A percentile compares a stretch with the other conserved stretches of the same genome.
Conservation (phyloP, 1,140 invertebrate genomes). For the Pollicipes pollicipes region DNA sequence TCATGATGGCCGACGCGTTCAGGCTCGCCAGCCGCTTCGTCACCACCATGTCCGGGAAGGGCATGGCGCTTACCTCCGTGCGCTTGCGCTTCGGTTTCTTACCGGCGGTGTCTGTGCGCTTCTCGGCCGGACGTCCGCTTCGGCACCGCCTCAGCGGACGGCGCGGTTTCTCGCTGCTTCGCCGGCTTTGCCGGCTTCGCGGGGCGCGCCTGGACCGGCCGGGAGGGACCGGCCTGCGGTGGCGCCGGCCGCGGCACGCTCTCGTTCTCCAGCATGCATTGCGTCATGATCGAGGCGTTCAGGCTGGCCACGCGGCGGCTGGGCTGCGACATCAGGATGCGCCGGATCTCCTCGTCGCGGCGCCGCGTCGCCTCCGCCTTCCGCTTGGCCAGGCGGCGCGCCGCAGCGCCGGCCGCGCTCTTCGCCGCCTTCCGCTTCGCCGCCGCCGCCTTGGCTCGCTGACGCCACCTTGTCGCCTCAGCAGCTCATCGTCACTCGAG, state of each 20-base stretch:
- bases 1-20: constrained; percentile 78
- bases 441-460: neutral
- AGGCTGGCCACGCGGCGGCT: constrained; percentile 53
- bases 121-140: constrained; percentile 14
- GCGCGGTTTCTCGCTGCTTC: constrained; percentile 16
- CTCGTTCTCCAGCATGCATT: constrained; percentile 78
- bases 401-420: neutral
- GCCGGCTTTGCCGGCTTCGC: constrained; percentile 8
- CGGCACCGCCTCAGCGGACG: constrained; percentile 14
- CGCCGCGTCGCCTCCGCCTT: neutral
- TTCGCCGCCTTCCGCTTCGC: neutral
- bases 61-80: constrained; percentile 34
- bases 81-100: constrained; percentile 19
- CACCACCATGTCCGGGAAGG: constrained; percentile 57
- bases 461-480: neutral
- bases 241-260: constrained; percentile 24
- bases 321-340: constrained; percentile 3
- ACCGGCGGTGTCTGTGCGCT: constrained; percentile 24
- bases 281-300: constrained; percentile 78
- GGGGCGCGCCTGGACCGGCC: neutral
- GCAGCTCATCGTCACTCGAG: neutral
- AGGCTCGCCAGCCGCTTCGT: constrained; percentile 79
- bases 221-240: constrained; percentile 3
- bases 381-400: neutral
- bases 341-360: neutral